Evolutionary conservation across 2,113 vertebrate species (phyloP), one percentile per base, ranked within the genome.

Genomic region (Elgaria multicarinata): DNA sequence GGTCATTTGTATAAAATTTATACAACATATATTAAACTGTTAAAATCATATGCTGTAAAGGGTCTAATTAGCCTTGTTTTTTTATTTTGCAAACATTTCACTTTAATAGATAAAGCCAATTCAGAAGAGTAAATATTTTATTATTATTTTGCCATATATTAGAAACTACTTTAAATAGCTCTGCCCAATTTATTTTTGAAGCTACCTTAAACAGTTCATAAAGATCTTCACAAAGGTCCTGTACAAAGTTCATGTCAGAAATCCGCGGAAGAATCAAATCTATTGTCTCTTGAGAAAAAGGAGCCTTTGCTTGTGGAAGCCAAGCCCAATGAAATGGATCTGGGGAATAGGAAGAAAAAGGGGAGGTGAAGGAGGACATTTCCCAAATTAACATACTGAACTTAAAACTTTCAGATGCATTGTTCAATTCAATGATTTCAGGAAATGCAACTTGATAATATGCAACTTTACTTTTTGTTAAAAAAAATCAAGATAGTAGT

Each of bases 291-390:
- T 99, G 98, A 95, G 98, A 99, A 95, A 99, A 99, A 71, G 98
- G 95, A 94, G 98, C 98, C 94, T 99, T 99, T 24, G 99, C 98
- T 97, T 99, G 98, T 91, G 98, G 96, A 89, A 99, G 98, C 98
- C 98, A 99, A 6, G 98, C 99, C 99, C 99, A 99, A 91, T 99
- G 98, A 96, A 99, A 99, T 0, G 99, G 99, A 96, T 99, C 99
- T 99, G 94, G 88, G 62, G 87, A 82, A 76, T 2, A 91, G 55
- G 62, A n/a, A 77, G 33, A 31, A 66, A 75, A 67, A 16, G 18
- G 9, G 20, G 28, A 0, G 26, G 6, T 42, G 44, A 71, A 76
- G 16, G 39, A 39, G 22, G 16, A 31, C 1, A 22, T 7, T 74
- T 74, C 42, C 39, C 12, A 67, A 87, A 22, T 81, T 53, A 82